Base-by-base conservation (phyloP, 2,797 vertebrate species). In the Uromys caudimaculatus region DNA sequence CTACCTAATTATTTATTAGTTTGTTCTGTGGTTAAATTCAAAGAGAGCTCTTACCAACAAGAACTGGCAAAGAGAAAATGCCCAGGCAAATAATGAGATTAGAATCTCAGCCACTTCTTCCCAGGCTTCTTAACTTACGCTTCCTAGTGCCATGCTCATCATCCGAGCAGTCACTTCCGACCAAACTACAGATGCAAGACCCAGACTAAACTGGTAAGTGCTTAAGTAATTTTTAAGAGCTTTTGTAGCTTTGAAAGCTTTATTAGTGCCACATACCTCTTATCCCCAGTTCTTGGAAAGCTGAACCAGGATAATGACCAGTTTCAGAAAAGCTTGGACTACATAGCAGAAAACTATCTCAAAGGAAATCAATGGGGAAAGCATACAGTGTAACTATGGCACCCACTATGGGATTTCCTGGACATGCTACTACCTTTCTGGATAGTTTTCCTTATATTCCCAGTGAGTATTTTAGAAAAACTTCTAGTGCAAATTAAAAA, bases 1-100 rank as follows among this genome's bases (percentile, higher is more conserved):
- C n/a, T 93, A 32, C 56, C 10, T 32, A 75, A 44, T 94, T 91
- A 81, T 64, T 67, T 24, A 89, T 96, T 47, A 84, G 27, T 60
- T 92, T 64, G 6, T n/a, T 35, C 23, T 62, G 3, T 27, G n/a
- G 32, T 95, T 94, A 85, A 73, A 76, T 73, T 94, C 92, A 85
- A 8, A 91, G 44, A 21, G 9, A 93, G 24, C 21, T 88, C 77
- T 85, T 83, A 50, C 56, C 69, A 91, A 69, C 29, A 71, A 92
- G 12, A 94, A 83, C 6, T 75, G 6, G 8, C 17, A 78, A 90
- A 27, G 32, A 94, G 21, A 19, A 97, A 77, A 76, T 9, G 56
- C 3, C 19, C 4, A 17, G 4, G 13, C 16, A 81, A 90, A 75
- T 13, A 85, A 77, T 19, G 16, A 44, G 92, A 87, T 7, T n/a